These are phyloP conservation scores for Dicerorhinus sumatrensis DNA, from an alignment of 2,113 vertebrate genomes.

Conservation along the genomic window DNA sequence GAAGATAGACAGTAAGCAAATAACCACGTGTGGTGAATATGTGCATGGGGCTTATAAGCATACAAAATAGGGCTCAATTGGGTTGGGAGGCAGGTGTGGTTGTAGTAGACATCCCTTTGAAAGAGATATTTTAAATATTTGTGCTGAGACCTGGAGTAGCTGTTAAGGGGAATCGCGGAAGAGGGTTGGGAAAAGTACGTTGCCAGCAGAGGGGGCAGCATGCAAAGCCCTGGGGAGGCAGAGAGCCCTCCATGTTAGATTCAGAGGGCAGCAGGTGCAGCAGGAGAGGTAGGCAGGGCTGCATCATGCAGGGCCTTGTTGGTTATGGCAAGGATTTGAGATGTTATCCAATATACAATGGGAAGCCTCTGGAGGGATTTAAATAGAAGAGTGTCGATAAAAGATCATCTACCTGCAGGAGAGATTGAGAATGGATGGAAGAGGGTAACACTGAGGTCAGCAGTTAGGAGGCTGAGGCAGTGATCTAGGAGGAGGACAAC, in stretches of 20 bases:
- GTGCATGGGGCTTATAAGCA: background rate
- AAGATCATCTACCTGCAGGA: background rate
- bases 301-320: background rate
- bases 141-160: background rate
- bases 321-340: background rate
- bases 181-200: background rate
- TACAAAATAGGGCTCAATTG: background rate
- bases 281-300: background rate
- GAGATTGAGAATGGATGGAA: background rate
- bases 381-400: background rate
- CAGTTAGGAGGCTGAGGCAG: background rate
- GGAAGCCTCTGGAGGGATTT: background rate
- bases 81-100: background rate
- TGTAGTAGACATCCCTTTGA: background rate
- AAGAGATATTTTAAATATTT: slow-evolving; percentile 31
- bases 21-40: background rate
- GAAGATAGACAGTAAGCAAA: background rate
- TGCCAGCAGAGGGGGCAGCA: background rate
- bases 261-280: background rate
- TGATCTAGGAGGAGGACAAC: background rate
- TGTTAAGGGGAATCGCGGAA: background rate
- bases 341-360: background rate
- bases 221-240: background rate
- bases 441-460: background rate
- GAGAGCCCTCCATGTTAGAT: background rate